These are phyloP conservation scores for Barbus barbus DNA, from an alignment of 2,113 vertebrate species.

Conservation along the genomic window DNA sequence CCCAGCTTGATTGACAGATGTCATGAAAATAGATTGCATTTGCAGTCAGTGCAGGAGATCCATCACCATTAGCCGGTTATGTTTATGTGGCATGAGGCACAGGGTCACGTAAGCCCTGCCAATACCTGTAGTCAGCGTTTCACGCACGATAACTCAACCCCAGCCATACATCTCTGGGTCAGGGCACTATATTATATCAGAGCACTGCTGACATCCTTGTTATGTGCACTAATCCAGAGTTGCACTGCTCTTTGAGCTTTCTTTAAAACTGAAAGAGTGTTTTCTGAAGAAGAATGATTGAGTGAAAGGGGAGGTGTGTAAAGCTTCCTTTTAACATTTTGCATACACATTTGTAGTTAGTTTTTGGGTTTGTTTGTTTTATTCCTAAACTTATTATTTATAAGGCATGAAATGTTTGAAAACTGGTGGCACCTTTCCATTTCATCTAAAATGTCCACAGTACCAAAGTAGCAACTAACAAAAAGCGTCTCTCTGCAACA, in stretches of 20 bases:
- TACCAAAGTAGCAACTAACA: background rate
- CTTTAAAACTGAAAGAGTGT: background rate
- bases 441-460: conserved; percentile 18
- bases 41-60: conserved; percentile 45
- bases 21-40: conserved; percentile 55
- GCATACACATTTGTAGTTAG: background rate
- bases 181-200: conserved; percentile 27
- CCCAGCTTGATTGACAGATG: conserved; percentile 58
- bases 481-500: background rate
- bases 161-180: conserved; percentile 39
- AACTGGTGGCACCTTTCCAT: background rate
- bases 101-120: conserved; percentile 43
- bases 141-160: conserved; percentile 49
- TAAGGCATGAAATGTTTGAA: background rate
- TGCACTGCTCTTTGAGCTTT: conserved; percentile 11
- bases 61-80: conserved; percentile 57
- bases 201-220: conserved; percentile 27
- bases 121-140: conserved; percentile 52
- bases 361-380: background rate
- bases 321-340: background rate
- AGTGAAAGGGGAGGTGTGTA: background rate
- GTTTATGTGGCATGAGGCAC: conserved; percentile 35
- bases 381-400: conserved; percentile 1
- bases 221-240: conserved; percentile 25
- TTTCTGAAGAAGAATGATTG: background rate